A percentile compares a stretch with the other conserved stretches of the same genome.
Evolutionary conservation across 2,113 vertebrate species (phyloP).

Genomic region (Pomatorhinus ruficollis): DNA sequence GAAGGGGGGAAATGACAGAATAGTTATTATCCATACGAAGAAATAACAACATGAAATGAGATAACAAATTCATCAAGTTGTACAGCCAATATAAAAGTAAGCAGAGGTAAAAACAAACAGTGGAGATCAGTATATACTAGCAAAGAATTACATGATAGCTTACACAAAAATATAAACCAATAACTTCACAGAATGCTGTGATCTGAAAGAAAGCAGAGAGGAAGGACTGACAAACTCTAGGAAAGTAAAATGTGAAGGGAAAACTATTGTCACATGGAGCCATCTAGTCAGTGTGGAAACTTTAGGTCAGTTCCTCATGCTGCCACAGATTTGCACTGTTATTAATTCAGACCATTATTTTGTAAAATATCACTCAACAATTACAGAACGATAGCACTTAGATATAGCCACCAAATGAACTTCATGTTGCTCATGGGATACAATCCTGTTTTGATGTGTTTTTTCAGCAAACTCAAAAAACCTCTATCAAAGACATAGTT

Average conservation of each 20-base stretch:
- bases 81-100: not conserved
- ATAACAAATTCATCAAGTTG: not conserved
- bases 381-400: not conserved
- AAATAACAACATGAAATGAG: not conserved
- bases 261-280: not conserved
- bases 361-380: not conserved
- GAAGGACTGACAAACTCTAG: not conserved
- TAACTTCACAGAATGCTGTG: not conserved
- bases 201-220: not conserved
- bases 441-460: accelerated
- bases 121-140: not conserved
- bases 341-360: not conserved
- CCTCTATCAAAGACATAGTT: not conserved
- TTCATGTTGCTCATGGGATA: not conserved
- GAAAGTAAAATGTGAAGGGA: not conserved
- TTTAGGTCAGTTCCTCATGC: not conserved
- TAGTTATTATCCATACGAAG: not conserved
- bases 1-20: not conserved
- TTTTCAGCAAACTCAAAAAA: not conserved
- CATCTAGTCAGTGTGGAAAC: not conserved
- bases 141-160: not conserved
- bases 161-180: not conserved
- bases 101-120: not conserved
- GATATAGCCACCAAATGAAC: not conserved
- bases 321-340: not conserved